Evolutionary conservation across 2,113 vertebrate species (phyloP).

Genomic region (Nycticorax nycticorax): DNA sequence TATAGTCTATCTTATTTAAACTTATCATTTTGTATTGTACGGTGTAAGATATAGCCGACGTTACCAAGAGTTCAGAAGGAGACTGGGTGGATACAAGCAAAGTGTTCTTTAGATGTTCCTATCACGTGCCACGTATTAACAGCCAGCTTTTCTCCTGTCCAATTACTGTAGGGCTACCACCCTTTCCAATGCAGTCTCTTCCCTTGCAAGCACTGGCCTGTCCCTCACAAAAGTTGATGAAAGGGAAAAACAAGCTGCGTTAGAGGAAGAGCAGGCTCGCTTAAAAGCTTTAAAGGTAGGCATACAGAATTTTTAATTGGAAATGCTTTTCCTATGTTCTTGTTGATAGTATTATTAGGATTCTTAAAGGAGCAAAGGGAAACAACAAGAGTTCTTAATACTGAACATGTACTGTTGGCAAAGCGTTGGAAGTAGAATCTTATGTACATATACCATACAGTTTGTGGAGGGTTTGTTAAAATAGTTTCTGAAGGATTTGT

Average conservation of each 20-base stretch:
- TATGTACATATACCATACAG: fast-evolving
- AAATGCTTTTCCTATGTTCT: neutral
- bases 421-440: neutral
- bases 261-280: conserved; percentile 97
- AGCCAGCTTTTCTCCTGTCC: conserved; percentile 31
- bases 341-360: neutral
- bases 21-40: neutral
- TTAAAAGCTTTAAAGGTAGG: conserved; percentile 96
- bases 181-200: conserved; percentile 96
- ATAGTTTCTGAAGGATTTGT: neutral
- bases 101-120: neutral
- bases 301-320: neutral
- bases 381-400: neutral
- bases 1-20: neutral
- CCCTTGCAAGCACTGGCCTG: conserved; percentile 94
- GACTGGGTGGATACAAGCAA: neutral
- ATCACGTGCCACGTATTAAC: neutral
- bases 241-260: conserved; percentile 97
- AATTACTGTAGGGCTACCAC: conserved; percentile 88
- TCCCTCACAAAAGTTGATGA: conserved; percentile 98
- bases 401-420: neutral
- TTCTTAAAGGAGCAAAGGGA: neutral
- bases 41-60: neutral
- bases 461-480: neutral
- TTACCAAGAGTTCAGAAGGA: neutral